Percentiles rank a stretch among this genome's conserved stretches.
Evolutionary conservation across 2,113 vertebrate genomes (phyloP).

Genomic region (Lasiurus borealis): DNA sequence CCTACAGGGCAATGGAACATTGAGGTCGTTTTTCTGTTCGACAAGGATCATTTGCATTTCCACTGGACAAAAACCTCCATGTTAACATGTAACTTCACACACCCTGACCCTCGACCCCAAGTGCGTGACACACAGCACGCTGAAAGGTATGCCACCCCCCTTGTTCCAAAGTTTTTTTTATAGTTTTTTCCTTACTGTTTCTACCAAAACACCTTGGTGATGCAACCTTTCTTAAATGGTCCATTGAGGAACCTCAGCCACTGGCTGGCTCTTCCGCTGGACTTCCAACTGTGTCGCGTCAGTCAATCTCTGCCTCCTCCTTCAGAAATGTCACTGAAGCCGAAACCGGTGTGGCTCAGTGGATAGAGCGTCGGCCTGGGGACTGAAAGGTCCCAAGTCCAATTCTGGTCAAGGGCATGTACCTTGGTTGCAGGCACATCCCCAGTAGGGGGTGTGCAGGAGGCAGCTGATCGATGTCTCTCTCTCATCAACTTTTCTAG

Average conservation of each 20-base stretch:
- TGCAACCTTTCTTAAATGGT: background rate
- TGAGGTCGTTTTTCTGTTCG: background rate
- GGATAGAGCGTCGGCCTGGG: too few species aligned
- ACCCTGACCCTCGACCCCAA: background rate
- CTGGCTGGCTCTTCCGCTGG: background rate
- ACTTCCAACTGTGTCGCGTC: background rate
- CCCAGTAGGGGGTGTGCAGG: too few species aligned
- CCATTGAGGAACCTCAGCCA: background rate
- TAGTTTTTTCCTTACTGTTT: background rate
- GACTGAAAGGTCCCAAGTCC: too few species aligned
- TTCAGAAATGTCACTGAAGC: too few species aligned
- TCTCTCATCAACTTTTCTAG: too few species aligned
- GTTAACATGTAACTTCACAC: background rate
- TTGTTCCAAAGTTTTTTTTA: background rate
- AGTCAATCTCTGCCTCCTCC: too few species aligned
- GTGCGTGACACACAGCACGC: background rate
- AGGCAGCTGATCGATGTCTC: too few species aligned
- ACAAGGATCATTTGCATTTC: background rate
- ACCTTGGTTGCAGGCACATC: too few species aligned
- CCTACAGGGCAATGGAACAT: background rate
- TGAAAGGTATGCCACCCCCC: background rate
- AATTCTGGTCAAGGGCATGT: too few species aligned
- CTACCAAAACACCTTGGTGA: background rate
- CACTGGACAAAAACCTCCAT: background rate
- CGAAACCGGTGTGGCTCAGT: too few species aligned